Conservation (phyloP, 2,888 invertebrate species). For the Palloptera scutellata region DNA sequence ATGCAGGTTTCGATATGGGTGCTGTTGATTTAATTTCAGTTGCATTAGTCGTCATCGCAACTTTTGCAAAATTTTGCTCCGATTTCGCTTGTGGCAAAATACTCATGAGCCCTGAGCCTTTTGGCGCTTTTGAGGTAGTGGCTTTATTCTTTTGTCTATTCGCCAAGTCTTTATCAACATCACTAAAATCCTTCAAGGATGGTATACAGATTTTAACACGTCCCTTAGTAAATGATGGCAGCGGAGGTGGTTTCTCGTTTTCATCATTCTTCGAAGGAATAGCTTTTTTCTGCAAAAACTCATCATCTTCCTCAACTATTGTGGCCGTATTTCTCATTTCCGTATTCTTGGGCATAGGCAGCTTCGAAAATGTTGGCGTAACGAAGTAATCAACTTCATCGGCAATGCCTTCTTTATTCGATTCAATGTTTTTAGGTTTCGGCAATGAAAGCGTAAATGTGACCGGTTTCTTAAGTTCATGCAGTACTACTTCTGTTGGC, state of each 20-base stretch:
- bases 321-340: background rate
- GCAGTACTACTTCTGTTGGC: constrained; percentile 40
- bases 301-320: constrained; percentile 70
- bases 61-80: constrained; percentile 52
- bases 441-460: constrained; percentile 49
- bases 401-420: constrained; percentile 8
- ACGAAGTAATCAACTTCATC: constrained; percentile 35
- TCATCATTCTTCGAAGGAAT: constrained; percentile 42
- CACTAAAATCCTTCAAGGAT: constrained; percentile 68
- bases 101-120: constrained; percentile 69
- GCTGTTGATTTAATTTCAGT: background rate
- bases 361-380: constrained; percentile 50
- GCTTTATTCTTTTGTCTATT: constrained; percentile 42
- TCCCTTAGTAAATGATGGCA: constrained; percentile 49
- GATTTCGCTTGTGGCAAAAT: constrained; percentile 74
- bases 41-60: background rate
- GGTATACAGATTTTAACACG: constrained; percentile 75
- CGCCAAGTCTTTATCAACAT: constrained; percentile 52
- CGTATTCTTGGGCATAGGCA: constrained; percentile 55
- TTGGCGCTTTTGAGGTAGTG: constrained; percentile 13
- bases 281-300: constrained; percentile 71
- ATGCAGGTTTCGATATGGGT: constrained; percentile 27
- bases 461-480: constrained; percentile 34
- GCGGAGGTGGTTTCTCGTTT: constrained; percentile 51
- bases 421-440: constrained; percentile 47